Base-by-base conservation (phyloP, 2,797 vertebrate species). In the Oryzias sinensis region DNA sequence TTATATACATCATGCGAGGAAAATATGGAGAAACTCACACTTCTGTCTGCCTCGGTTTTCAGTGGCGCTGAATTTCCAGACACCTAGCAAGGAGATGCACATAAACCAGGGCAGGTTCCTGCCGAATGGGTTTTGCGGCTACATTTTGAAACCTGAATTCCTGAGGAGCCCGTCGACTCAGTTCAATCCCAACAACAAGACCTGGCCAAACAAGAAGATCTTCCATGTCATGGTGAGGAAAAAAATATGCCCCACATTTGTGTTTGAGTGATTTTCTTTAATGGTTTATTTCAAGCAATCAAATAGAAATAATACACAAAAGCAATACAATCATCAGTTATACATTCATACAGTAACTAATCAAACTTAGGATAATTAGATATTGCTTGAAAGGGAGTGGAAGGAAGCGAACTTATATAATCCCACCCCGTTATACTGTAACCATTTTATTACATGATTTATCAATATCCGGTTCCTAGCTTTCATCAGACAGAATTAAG, bases 41-140 rank as follows among this genome's bases (percentile, higher is more conserved):
- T 8, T 59, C 11, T 62, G 33, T 80, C 37, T 51, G 25, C 7
- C 44, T 72, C 29, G 62, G 2, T 42, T 67, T 56, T 29, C 37
- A 99, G 97, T 98, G 92, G 96, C 97, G 11, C 72, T 99, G 55
- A 99, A 99, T 87, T 99, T 99, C 90, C 97, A 99, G 91, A 96
- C 95, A 2, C 88, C 89, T 5, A 86, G 89, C 58, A 87, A 92
- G 49, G 94, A 97, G 87, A 98, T 98, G 96, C 93, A 99, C 18
- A 24, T 98, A 47, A 95, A 99, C 81, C 96, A 97, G 82, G 96
- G 95, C 5, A 88, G 83, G 4, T 99, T 99, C 85, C 84, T 90
- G 70, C 90, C 93, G 50, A 99, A 99, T 0, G 94, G 93, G 3
- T 84, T 85, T 41, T 92, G 91, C 18, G 97, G 97, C 41, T 98